Percentiles rank a stretch among this genome's conserved stretches.
Conservation (phyloP, 2,888 invertebrate genomes). For the Mesopsocus fuscifrons region DNA sequence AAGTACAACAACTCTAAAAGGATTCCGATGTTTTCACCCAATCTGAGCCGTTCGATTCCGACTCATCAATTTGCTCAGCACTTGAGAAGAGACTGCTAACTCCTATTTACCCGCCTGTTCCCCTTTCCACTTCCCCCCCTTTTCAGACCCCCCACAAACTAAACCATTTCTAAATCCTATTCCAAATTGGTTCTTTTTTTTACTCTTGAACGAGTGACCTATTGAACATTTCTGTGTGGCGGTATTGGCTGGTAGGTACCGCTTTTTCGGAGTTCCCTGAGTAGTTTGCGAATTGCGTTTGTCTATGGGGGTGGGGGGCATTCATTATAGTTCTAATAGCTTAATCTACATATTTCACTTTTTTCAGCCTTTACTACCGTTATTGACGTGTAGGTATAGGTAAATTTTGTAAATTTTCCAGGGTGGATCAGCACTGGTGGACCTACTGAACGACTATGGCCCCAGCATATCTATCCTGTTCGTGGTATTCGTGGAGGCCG, state of each 20-base stretch:
- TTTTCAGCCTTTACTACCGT: no score
- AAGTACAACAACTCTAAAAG: constrained; percentile 14
- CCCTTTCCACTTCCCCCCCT: not conserved
- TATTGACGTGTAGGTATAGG: no score
- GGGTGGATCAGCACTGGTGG: constrained; percentile 77
- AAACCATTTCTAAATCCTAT: not conserved
- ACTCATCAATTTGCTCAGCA: constrained; percentile 15
- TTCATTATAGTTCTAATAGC: no score
- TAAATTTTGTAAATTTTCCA: no score
- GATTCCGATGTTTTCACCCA: constrained; percentile 18
- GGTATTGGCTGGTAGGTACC: not conserved
- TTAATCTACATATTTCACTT: no score
- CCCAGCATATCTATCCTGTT: constrained; percentile 74
- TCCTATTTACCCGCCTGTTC: not conserved
- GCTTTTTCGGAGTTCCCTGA: not conserved
- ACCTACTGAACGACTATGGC: constrained; percentile 71
- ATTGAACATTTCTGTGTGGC: not conserved
- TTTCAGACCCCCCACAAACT: not conserved
- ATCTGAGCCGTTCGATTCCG: constrained; percentile 15
- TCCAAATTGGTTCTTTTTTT: not conserved
- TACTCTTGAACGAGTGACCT: not conserved
- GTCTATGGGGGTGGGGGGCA: no score
- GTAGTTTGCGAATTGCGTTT: no score
- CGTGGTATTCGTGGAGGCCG: constrained; percentile 79
- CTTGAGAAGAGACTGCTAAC: not conserved